Percentiles rank a stretch among this genome's conserved stretches.
Evolutionary conservation across 2,113 vertebrate species (phyloP).

Genomic region (Rattus norvegicus): DNA sequence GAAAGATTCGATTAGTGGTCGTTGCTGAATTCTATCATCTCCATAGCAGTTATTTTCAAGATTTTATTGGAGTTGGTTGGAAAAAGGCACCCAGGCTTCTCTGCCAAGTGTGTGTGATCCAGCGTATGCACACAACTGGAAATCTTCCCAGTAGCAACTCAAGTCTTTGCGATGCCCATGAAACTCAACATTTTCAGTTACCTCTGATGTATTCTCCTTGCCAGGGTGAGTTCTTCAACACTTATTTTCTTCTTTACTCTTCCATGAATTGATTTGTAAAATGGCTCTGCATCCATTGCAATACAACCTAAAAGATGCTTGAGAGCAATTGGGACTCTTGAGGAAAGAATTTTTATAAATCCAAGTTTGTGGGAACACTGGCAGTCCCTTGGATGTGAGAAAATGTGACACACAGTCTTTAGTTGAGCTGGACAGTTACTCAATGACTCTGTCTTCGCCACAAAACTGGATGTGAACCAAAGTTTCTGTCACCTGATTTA

Average conservation of each 20-base stretch:
- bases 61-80: neutral
- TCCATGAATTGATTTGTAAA: conserved; percentile 11
- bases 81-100: neutral
- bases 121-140: fast-evolving
- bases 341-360: conserved; percentile 40
- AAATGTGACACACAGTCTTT: conserved; percentile 45
- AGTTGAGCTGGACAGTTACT: conserved; percentile 58
- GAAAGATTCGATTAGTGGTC: neutral
- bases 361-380: conserved; percentile 1
- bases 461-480: conserved; percentile 71
- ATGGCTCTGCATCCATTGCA: neutral
- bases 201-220: neutral
- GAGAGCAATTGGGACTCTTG: neutral
- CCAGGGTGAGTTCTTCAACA: neutral
- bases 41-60: neutral
- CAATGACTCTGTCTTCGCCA: conserved; percentile 48
- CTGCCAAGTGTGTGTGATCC: no score
- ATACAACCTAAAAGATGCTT: neutral
- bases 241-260: neutral
- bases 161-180: neutral
- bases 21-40: neutral
- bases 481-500: conserved; percentile 73
- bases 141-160: neutral
- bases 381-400: conserved; percentile 31
- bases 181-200: neutral